Base-by-base conservation (phyloP, 64 coral and sea anemone species). In the Dendrophyllia cribrosa region DNA sequence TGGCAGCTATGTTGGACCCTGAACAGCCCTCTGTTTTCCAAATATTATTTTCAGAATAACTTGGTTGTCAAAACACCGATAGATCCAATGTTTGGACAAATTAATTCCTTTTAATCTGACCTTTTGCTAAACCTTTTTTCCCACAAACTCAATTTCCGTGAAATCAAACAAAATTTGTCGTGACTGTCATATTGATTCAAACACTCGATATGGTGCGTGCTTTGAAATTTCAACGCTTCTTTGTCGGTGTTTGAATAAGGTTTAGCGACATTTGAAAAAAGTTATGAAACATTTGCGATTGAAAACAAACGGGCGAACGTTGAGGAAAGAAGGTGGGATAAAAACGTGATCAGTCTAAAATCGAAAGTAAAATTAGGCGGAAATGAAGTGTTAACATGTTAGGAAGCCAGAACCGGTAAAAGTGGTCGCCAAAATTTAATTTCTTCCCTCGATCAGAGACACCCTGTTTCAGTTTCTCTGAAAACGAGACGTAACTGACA, bases 261-360 rank as follows among this genome's bases (percentile, higher is more conserved):
- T 47, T 49, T n/a, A 14, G 44, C 10, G 19, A 48, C 59, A 83
- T 23, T 21, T 0, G 4, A 64, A 77, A 77, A n/a, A 52, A 23
- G 51, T 77, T 56, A 56, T 14, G 75, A 77, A 77, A 83, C 49
- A 83, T 64, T 83, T 45, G 5, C 24, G 7, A 65, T 66, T 64
- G 5, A 82, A 82, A 9, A 46, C 34, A 64, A 65, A 62, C 58
- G 8, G 14, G 53, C 20, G 9, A 55, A 64, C 13, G 14, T 6
- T 6, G 9, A 5, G 6, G 5, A 20, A 64, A 64, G 61, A 20
- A 64, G 4, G 13, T 58, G 55, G 55, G 13, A 34, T 34, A 34
- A 34, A 34, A 34, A 34, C 34, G 34, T 34, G 34, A 34, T 12
- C 53, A 9, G 53, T 9, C 53, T 56, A 13, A 45, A 46, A 75